Conservation (phyloP, 1,140 invertebrate genomes). For the Orchestia grillus region DNA sequence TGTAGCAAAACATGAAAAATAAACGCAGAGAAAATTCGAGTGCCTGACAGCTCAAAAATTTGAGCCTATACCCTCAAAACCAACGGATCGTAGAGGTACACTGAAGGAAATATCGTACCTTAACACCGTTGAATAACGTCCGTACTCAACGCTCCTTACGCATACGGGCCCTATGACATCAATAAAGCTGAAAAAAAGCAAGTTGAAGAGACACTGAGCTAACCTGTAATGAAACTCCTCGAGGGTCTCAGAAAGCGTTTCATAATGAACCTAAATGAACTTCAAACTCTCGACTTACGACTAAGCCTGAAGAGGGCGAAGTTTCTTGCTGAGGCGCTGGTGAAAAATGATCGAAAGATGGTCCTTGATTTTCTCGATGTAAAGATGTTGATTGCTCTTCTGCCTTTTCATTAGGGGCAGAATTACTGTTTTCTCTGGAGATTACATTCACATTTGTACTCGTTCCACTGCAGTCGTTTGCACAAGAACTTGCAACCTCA, state of each 20-base stretch:
- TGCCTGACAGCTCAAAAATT: too few relatives aligned
- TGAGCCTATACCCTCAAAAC: too few relatives aligned
- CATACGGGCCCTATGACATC: background rate
- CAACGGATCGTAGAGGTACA: too few relatives aligned
- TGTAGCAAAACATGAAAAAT: too few relatives aligned
- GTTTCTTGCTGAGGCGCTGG: background rate
- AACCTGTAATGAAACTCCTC: background rate
- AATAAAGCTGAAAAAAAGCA: background rate
- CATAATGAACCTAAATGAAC: too few relatives aligned
- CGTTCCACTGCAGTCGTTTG: background rate
- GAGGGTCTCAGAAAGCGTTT: too few relatives aligned
- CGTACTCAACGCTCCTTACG: too few relatives aligned
- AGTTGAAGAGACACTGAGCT: too few relatives aligned
- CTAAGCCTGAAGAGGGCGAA: background rate
- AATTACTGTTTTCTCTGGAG: background rate
- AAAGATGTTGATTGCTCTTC: background rate
- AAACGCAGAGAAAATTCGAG: too few relatives aligned
- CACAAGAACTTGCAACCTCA: background rate
- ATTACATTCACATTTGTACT: background rate
- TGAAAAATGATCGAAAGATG: background rate
- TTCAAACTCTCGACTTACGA: background rate
- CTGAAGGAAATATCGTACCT: too few relatives aligned
- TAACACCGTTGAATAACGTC: too few relatives aligned
- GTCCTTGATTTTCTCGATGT: background rate
- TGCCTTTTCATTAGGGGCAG: background rate